Conservation (phyloP, 2,113 vertebrate genomes). For the Oostethus manadensis region DNA sequence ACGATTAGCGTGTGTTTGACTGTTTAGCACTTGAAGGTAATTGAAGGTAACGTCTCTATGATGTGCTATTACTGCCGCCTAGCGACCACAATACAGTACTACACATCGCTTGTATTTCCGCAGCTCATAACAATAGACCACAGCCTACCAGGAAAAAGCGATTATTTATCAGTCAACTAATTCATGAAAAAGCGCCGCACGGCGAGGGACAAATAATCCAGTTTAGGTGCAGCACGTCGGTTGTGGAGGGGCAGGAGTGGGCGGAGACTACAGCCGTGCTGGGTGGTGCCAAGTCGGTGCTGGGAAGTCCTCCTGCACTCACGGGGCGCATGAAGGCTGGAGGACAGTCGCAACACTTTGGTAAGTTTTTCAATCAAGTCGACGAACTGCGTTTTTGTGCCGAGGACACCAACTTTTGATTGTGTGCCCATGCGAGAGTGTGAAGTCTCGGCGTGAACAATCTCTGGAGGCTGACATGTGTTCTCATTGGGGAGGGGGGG, state of each 20-base stretch:
- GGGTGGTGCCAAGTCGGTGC: conserved; percentile 59
- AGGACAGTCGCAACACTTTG: conserved; percentile 49
- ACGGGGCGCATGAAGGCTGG: conserved; percentile 57
- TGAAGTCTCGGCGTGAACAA: conserved; percentile 12
- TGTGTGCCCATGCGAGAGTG: not conserved
- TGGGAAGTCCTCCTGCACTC: conserved; percentile 48
- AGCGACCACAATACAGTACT: no score
- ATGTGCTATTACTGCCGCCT: no score
- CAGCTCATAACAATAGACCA: no score
- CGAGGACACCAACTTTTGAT: not conserved
- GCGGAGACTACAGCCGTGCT: conserved; percentile 57
- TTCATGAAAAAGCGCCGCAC: no score
- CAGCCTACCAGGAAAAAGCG: no score
- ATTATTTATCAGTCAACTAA: no score
- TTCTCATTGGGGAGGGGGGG: conserved; percentile 52
- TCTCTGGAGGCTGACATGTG: conserved; percentile 49
- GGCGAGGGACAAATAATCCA: no score
- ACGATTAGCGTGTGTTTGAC: no score
- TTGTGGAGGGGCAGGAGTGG: conserved; percentile 40
- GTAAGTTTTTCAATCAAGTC: conserved; percentile 33
- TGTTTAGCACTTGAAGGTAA: no score
- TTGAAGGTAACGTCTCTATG: no score
- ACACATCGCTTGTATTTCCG: no score
- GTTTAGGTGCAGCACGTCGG: not conserved
- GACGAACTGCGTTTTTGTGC: not conserved